phyloP scores from a whole-genome alignment of 2,888 invertebrate genomes.

The Drosophila mimetica region DNA sequence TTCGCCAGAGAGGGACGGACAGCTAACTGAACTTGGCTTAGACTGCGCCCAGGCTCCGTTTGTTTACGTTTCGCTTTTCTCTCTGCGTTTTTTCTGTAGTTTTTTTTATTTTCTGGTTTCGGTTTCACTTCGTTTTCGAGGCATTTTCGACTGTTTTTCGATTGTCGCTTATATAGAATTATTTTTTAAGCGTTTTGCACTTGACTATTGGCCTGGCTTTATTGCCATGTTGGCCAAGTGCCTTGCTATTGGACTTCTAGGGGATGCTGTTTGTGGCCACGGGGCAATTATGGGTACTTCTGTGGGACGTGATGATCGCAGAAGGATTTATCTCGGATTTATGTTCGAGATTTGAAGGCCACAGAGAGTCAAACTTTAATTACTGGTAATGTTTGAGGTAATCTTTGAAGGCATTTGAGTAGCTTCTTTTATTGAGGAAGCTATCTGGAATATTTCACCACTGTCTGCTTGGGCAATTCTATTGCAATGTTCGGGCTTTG shows the following conservation, averaged over 20 bases:
- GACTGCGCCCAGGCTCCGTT: conserved; percentile 40
- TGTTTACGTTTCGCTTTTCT: conserved; percentile 39
- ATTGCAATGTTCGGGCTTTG: conserved; percentile 38
- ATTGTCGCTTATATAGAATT: conserved; percentile 56
- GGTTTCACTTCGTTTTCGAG: conserved; percentile 36
- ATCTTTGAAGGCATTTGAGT: neutral
- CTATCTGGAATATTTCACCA: conserved; percentile 22
- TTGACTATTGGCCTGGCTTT: conserved; percentile 55
- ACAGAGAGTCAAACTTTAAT: conserved; percentile 7
- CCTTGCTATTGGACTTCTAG: conserved; percentile 43
- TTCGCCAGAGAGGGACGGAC: conserved; percentile 39
- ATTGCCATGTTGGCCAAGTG: conserved; percentile 50
- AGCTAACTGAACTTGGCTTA: conserved; percentile 70
- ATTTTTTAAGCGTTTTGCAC: conserved; percentile 67
- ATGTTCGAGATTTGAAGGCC: conserved; percentile 3
- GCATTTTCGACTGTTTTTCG: conserved; percentile 54
- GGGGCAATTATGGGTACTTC: conserved; percentile 10
- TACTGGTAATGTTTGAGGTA: conserved; percentile 1
- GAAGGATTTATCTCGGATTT: conserved; percentile 21
- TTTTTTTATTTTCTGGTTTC: conserved; percentile 28
- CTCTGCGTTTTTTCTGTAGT: conserved; percentile 11
- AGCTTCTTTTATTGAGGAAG: conserved; percentile 19
- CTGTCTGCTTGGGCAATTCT: conserved; percentile 55
- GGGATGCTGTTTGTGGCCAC: conserved; percentile 21
- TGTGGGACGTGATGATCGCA: conserved; percentile 28